Conservation (phyloP, 2,888 invertebrate genomes). For the Acrocyrtus sp. region DNA sequence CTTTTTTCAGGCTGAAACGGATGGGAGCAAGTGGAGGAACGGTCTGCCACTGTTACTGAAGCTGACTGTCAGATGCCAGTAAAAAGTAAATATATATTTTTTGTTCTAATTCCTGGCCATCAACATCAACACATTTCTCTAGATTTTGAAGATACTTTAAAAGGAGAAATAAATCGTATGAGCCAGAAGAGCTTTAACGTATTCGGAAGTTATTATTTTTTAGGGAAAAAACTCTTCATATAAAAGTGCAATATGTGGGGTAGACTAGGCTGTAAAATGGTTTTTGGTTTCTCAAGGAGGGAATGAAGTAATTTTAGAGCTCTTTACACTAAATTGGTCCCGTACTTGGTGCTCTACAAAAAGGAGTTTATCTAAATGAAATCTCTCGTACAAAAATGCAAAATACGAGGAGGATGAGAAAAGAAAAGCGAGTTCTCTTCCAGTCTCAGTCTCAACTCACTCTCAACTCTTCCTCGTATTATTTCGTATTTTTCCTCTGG, state of each 20-base stretch:
- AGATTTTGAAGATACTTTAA: background rate
- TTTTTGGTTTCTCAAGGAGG: background rate
- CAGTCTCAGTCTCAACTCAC: background rate
- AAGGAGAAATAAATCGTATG: too few relatives aligned
- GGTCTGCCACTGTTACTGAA: background rate
- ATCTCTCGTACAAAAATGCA: slow-evolving; percentile 26
- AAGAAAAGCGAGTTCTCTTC: background rate
- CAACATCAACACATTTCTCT: background rate
- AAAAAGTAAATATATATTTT: too few relatives aligned
- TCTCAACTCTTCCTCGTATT: background rate
- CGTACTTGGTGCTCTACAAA: slow-evolving; percentile 10
- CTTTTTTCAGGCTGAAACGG: background rate
- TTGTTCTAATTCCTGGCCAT: too few relatives aligned
- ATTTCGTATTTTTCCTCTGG: slow-evolving; percentile 8
- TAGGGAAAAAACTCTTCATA: too few relatives aligned
- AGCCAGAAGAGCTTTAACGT: too few relatives aligned
- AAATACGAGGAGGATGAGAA: background rate
- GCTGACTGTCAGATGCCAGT: background rate
- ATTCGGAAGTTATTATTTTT: too few relatives aligned
- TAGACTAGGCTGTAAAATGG: background rate
- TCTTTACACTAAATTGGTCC: background rate
- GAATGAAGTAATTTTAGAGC: background rate
- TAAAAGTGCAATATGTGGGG: background rate
- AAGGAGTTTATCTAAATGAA: slow-evolving; percentile 48
- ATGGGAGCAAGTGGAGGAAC: too few relatives aligned